phyloP scores from a whole-genome alignment of 2,113 vertebrate species.

The Pheucticus melanocephalus region DNA sequence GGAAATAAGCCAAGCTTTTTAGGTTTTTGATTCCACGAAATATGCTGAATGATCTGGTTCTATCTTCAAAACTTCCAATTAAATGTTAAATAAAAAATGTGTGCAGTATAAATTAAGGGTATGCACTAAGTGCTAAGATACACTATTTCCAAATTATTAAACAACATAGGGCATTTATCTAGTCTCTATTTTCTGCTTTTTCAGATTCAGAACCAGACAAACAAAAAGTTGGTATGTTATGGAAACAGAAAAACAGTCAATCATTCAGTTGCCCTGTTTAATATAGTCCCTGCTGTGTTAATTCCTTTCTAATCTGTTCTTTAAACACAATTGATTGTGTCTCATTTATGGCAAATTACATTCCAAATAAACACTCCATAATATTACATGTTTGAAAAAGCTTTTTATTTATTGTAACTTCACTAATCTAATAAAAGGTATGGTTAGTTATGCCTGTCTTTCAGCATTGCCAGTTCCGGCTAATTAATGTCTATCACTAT shows the following conservation, averaged over 20 bases:
- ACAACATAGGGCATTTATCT: neutral
- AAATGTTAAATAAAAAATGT: neutral
- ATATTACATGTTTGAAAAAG: neutral
- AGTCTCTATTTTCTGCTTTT: neutral
- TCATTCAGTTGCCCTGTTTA: neutral
- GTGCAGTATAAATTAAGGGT: neutral
- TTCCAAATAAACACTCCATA: neutral
- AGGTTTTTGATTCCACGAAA: neutral
- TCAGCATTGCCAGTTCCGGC: neutral
- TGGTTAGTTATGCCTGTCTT: neutral
- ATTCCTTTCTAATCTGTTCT: slow-evolving; percentile 19
- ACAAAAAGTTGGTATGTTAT: neutral
- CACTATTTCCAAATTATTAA: neutral
- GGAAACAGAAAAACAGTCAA: neutral
- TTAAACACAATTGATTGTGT: neutral
- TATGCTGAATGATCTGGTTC: neutral
- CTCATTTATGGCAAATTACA: neutral
- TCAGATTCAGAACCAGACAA: neutral
- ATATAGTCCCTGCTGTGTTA: neutral
- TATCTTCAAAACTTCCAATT: neutral
- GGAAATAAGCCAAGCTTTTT: neutral
- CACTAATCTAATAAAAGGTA: neutral
- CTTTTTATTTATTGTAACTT: neutral
- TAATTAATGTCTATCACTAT: neutral
- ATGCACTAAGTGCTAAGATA: neutral